A percentile compares a stretch with the other conserved stretches of the same genome.
phyloP scores from a whole-genome alignment of 2,888 invertebrate genomes.

The Meta bourneti region DNA sequence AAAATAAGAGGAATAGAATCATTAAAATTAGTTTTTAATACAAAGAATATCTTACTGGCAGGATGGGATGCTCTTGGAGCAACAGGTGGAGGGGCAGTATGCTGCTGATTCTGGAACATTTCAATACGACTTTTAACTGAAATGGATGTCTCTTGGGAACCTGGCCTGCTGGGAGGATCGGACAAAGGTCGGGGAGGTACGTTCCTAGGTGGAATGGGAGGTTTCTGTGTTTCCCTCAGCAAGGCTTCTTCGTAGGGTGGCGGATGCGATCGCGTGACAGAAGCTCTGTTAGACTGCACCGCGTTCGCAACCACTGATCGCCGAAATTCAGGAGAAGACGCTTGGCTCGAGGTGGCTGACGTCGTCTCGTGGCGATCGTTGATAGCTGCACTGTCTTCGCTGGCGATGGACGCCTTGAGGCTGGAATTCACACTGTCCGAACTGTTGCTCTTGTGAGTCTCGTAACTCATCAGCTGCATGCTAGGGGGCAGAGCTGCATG shows the following conservation, averaged over 20 bases:
- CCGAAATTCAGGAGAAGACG: slow-evolving; percentile 69
- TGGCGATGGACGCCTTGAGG: slow-evolving; percentile 52
- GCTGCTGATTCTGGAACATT: slow-evolving; percentile 75
- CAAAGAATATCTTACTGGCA: slow-evolving; percentile 32
- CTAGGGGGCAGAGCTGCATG: slow-evolving; percentile 95
- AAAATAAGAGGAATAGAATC: too few relatives aligned
- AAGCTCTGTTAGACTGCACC: slow-evolving; percentile 26
- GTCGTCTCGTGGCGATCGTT: slow-evolving; percentile 69
- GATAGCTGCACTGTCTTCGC: slow-evolving; percentile 50
- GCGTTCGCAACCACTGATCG: slow-evolving; percentile 35
- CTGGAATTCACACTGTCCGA: slow-evolving; percentile 68
- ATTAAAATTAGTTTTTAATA: too few relatives aligned
- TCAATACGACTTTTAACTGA: slow-evolving; percentile 76
- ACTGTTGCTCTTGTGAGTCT: slow-evolving; percentile 79
- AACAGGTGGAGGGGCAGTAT: slow-evolving; percentile 59
- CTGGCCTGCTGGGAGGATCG: slow-evolving; percentile 53
- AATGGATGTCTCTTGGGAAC: slow-evolving; percentile 58
- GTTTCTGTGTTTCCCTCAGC: slow-evolving; percentile 67
- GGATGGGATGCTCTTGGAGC: slow-evolving; percentile 68
- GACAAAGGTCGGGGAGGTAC: slow-evolving; percentile 62
- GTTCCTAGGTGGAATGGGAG: slow-evolving; percentile 74
- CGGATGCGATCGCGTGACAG: slow-evolving; percentile 50
- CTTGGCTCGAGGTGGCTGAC: slow-evolving; percentile 74
- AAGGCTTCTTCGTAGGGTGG: slow-evolving; percentile 75
- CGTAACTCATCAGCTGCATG: slow-evolving; percentile 92